Evolutionary conservation across 2,888 invertebrate genomes (phyloP), one percentile per base, ranked within the genome.

Genomic region (Cephus runcator): DNA sequence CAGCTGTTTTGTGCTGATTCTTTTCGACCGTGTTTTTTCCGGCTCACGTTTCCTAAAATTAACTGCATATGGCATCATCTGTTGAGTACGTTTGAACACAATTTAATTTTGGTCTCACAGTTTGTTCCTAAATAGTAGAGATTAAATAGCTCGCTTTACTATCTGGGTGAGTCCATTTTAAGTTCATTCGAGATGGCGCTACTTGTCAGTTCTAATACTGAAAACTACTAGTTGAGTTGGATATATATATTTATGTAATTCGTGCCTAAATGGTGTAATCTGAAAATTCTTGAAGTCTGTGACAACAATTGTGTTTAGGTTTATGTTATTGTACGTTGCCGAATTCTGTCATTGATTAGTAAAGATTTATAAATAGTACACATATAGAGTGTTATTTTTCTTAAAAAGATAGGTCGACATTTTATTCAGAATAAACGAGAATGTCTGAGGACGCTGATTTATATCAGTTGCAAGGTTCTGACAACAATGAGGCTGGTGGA

Each of bases 381-480:
- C 0, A 6, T 23, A 23, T 1, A 56, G 6, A 56, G 56, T 56
- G 56, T 56, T 15, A 6, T 23, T 56, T 56, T 56, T 23, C 23
- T 56, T 56, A 23, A 56, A 56, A 56, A 23, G 23, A 56, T 56
- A 56, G 23, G 23, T 1, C 56, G 2, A 56, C 1, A 56, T 56
- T 56, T 23, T 9, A 56, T 56, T 56, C 6, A 56, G 56, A 56
- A 23, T 9, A 56, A 56, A 23, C 56, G 2, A 56, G 9, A 56
- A 86, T 87, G 87, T 86, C 89, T 6, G 87, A 87, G 3, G 86
- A 88, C 79, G 84, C 87, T 23, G 89, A 90, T 76, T 80, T 93
- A 75, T 92, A 93, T 82, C 90, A 92, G 80, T 87, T 93, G 79
- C 92, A 93, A 85, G 93, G 93, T 0, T 85, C 84, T 34, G 86